Evolutionary conservation across 2,797 vertebrate species (phyloP).

Genomic region (Bradypodion pumilum): DNA sequence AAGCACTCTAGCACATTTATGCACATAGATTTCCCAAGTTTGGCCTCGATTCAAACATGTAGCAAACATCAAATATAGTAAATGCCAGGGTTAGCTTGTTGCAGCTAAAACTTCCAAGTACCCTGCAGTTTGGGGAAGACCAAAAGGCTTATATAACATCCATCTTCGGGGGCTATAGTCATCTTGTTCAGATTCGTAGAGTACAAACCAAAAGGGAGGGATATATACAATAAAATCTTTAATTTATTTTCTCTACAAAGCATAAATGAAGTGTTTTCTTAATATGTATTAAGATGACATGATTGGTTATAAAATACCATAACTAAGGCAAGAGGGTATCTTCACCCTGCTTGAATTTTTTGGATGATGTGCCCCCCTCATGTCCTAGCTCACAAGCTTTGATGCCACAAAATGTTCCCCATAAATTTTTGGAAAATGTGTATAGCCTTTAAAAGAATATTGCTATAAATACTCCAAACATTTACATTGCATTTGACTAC

Average conservation of each 20-base stretch:
- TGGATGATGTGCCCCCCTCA: no score
- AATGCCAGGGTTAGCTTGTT: neutral
- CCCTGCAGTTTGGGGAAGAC: neutral
- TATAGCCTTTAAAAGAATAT: neutral
- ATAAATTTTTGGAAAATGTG: neutral
- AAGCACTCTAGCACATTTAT: conserved; percentile 39
- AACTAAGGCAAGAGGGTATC: neutral
- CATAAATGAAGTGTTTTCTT: no score
- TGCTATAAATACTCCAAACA: neutral
- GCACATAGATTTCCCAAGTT: neutral
- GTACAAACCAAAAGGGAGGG: no score
- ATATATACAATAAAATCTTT: no score
- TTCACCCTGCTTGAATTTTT: no score
- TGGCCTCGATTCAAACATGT: neutral
- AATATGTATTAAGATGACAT: neutral
- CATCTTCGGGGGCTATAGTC: no score
- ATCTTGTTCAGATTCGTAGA: no score
- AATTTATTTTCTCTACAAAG: no score
- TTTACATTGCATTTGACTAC: neutral
- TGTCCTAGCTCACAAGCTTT: no score
- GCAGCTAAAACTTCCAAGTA: neutral
- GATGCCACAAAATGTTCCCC: no score
- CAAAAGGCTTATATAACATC: neutral
- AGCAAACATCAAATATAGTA: neutral
- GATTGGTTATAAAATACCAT: neutral